Percentiles rank a stretch among this genome's conserved stretches.
Evolutionary conservation across 2,113 vertebrate species (phyloP).

Genomic region (Nerophis ophidion): DNA sequence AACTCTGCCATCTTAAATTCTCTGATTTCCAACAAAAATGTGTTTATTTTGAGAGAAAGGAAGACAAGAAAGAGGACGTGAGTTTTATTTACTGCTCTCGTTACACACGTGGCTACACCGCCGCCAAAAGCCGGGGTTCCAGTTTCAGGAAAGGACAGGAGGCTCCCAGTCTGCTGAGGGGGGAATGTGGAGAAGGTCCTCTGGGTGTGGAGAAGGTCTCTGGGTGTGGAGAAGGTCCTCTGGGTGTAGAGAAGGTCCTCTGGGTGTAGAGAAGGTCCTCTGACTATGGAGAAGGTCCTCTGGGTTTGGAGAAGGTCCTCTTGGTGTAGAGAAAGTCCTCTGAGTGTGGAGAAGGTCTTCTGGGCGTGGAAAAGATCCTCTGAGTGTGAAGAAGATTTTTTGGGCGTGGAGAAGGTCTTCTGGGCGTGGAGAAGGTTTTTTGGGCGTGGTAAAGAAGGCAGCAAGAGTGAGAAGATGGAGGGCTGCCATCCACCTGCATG

Average conservation of each 20-base stretch:
- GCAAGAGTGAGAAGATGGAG: slow-evolving; percentile 7
- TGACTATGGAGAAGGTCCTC: not conserved
- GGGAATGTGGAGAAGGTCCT: not conserved
- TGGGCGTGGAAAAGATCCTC: too few relatives aligned
- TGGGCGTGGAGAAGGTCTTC: not conserved
- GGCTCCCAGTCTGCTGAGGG: too few relatives aligned
- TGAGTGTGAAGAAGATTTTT: not conserved
- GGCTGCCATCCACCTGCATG: slow-evolving; percentile 49
- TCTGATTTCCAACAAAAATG: too few relatives aligned
- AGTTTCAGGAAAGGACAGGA: not conserved
- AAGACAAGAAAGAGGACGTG: too few relatives aligned
- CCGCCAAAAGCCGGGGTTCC: not conserved
- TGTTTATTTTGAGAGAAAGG: too few relatives aligned
- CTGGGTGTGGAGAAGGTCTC: not conserved
- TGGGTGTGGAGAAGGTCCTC: not conserved
- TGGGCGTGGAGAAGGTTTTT: too few relatives aligned
- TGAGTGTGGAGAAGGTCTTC: not conserved
- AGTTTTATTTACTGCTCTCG: slow-evolving; percentile 31
- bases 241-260: too few relatives aligned
- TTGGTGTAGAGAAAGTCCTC: too few relatives aligned
- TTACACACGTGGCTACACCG: slow-evolving; percentile 1
- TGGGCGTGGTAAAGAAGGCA: slow-evolving; percentile 6
- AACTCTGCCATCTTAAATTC: too few relatives aligned
- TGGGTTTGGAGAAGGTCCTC: not conserved
- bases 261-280: not conserved